Evolutionary conservation across 2,888 invertebrate genomes (phyloP).

Genomic region (Hetaerina titia): DNA sequence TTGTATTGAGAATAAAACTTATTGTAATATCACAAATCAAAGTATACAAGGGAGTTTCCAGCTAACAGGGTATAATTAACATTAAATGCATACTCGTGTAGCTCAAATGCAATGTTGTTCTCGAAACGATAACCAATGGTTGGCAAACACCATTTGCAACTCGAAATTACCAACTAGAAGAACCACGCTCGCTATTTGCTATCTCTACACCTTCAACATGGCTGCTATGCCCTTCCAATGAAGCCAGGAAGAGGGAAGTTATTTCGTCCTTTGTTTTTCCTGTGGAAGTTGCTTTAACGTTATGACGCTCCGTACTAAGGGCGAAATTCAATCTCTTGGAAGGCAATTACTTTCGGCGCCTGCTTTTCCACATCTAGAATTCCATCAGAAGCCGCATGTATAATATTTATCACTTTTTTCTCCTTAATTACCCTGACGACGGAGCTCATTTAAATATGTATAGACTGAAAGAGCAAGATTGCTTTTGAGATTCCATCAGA

Average conservation of each 20-base stretch:
- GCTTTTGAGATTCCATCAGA: background rate
- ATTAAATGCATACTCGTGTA: background rate
- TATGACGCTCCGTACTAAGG: background rate
- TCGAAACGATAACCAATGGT: background rate
- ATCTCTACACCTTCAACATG: background rate
- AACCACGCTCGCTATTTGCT: background rate
- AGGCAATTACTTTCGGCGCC: background rate
- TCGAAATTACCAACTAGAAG: background rate
- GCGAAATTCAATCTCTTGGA: conserved; percentile 1
- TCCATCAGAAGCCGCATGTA: background rate
- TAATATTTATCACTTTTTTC: background rate
- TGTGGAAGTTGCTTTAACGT: background rate
- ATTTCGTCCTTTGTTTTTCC: background rate
- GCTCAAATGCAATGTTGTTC: background rate
- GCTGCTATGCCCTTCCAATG: background rate
- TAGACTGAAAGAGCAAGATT: background rate
- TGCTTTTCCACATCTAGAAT: background rate
- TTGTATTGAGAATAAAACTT: too few relatives aligned
- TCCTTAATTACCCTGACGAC: background rate
- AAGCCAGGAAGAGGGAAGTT: background rate
- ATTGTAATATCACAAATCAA: background rate
- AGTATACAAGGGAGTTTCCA: background rate
- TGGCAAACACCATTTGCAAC: background rate
- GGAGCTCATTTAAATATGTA: background rate
- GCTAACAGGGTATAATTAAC: background rate